Evolutionary conservation across 2,797 vertebrate genomes (phyloP).

Genomic region (Sebastiscus albofasciatus): DNA sequence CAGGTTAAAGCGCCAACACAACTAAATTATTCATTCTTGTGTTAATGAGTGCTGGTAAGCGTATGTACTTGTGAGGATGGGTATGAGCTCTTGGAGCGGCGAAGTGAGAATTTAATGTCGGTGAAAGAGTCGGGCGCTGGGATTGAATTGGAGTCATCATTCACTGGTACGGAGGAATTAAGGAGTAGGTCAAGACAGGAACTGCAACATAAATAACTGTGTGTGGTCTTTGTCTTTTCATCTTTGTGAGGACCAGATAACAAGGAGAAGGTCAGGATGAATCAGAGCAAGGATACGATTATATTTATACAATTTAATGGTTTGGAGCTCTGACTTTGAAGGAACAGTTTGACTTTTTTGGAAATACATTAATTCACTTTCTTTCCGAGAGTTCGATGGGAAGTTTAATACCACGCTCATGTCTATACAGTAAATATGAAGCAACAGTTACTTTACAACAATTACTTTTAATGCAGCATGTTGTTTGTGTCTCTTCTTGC

Average conservation of each 20-base stretch:
- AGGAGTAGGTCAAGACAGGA: background rate
- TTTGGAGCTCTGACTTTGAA: background rate
- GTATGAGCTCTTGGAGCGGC: background rate
- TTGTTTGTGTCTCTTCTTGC: too few species aligned
- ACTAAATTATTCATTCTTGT: slow-evolving; percentile 18
- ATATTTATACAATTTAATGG: background rate
- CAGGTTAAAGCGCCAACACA: slow-evolving; percentile 11
- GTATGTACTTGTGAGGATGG: background rate
- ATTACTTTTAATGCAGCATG: too few species aligned
- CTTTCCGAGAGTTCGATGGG: background rate
- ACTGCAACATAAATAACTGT: background rate
- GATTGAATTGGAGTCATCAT: background rate
- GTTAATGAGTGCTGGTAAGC: slow-evolving; percentile 17
- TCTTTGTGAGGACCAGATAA: background rate
- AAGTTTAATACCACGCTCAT: background rate
- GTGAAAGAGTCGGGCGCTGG: background rate
- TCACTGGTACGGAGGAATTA: background rate
- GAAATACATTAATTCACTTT: background rate
- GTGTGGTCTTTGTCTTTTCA: background rate
- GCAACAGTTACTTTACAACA: background rate
- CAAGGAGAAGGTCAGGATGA: background rate
- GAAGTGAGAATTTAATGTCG: slow-evolving; percentile 6
- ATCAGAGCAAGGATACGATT: background rate
- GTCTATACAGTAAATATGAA: background rate
- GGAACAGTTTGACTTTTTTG: background rate